Evolutionary conservation across 2,888 invertebrate species (phyloP).

Genomic region (Chrysolina haemoptera): DNA sequence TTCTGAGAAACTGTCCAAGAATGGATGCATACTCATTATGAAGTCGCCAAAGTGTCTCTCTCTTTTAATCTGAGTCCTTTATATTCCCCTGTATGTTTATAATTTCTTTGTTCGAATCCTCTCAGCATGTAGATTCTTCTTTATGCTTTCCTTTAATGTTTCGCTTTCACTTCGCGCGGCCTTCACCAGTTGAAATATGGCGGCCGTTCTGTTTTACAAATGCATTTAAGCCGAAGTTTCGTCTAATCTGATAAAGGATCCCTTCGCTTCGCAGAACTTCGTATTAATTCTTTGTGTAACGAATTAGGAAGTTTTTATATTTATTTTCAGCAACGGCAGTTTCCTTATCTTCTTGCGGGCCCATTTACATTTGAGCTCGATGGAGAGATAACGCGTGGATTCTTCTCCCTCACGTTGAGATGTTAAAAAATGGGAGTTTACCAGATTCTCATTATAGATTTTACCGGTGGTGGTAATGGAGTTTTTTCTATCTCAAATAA

Average conservation of each 20-base stretch:
- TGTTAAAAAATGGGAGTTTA: background rate
- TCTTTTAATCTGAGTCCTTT: background rate
- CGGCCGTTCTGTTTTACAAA: conserved; percentile 51
- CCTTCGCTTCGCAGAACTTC: conserved; percentile 42
- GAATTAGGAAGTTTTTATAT: conserved; percentile 53
- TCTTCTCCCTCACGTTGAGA: conserved; percentile 3
- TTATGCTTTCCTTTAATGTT: conserved; percentile 31
- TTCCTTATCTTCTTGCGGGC: conserved; percentile 43
- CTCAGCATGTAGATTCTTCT: conserved; percentile 26
- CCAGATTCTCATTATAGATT: conserved; percentile 13
- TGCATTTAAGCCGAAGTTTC: conserved; percentile 50
- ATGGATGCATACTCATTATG: no score
- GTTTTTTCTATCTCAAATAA: background rate
- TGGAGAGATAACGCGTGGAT: conserved; percentile 15
- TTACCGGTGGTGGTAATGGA: background rate
- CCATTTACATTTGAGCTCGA: conserved; percentile 31
- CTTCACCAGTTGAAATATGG: conserved; percentile 48
- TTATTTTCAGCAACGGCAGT: conserved; percentile 46
- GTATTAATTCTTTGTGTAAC: conserved; percentile 54
- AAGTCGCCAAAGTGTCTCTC: background rate
- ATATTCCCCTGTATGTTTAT: background rate
- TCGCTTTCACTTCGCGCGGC: conserved; percentile 28
- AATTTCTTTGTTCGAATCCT: background rate
- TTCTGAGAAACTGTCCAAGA: no score
- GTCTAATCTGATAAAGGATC: conserved; percentile 53